These are phyloP conservation scores for Drosophila falleni DNA, from an alignment of 2,888 invertebrate genomes.

Conservation along the genomic window DNA sequence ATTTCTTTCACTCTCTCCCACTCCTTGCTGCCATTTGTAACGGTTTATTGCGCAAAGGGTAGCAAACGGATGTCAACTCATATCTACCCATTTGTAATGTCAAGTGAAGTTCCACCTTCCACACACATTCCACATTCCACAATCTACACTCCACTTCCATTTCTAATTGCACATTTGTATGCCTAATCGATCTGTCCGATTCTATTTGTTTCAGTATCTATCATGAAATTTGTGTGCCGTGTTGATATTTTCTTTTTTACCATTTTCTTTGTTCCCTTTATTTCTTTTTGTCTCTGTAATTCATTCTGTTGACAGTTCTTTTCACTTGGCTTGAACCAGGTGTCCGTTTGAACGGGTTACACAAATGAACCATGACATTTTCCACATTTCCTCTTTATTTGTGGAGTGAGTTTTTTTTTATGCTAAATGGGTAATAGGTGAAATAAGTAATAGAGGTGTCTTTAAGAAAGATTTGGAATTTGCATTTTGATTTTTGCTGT, in stretches of 20 bases:
- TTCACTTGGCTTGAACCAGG: slow-evolving; percentile 61
- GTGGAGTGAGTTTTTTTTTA: slow-evolving; percentile 12
- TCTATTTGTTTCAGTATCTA: slow-evolving; percentile 63
- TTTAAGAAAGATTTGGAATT: background rate
- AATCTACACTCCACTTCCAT: slow-evolving; percentile 19
- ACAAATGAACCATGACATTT: slow-evolving; percentile 79
- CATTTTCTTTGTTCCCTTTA: background rate
- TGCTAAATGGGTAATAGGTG: slow-evolving; percentile 8
- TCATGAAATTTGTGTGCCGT: slow-evolving; percentile 74
- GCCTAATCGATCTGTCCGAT: slow-evolving; percentile 79
- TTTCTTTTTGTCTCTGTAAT: slow-evolving; percentile 18
- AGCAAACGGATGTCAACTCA: slow-evolving; percentile 41
- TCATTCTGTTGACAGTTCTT: slow-evolving; percentile 49
- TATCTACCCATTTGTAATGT: slow-evolving; percentile 14
- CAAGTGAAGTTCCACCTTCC: slow-evolving; percentile 34
- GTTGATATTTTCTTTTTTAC: slow-evolving; percentile 32
- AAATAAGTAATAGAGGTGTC: background rate
- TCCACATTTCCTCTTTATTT: slow-evolving; percentile 60
- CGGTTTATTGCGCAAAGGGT: slow-evolving; percentile 71
- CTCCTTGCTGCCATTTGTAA: slow-evolving; percentile 54
- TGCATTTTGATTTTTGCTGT: background rate
- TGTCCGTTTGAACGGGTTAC: slow-evolving; percentile 74
- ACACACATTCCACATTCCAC: slow-evolving; percentile 9
- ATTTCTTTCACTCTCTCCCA: background rate
- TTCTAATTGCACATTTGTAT: slow-evolving; percentile 79